Evolutionary conservation across 2,888 invertebrate genomes (phyloP).

Genomic region (Meliscaeva auricollis): DNA sequence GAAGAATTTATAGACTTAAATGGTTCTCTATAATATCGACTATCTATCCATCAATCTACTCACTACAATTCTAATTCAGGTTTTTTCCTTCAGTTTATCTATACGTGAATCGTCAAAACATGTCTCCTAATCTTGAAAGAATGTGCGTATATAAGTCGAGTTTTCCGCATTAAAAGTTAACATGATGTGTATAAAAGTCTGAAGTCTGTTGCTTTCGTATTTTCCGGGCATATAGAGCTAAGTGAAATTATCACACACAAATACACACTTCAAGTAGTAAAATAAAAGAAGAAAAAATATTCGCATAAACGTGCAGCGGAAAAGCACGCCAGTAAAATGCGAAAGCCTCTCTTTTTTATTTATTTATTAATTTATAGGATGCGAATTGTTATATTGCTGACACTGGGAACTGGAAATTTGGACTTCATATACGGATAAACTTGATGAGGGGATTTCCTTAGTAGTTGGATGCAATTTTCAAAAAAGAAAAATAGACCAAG

Average conservation of each 20-base stretch:
- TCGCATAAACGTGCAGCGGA: background rate
- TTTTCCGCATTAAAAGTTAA: slow-evolving; percentile 23
- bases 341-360: background rate
- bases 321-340: background rate
- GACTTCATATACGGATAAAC: slow-evolving; percentile 10
- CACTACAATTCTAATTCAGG: slow-evolving; percentile 13
- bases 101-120: background rate
- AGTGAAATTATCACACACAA: slow-evolving; percentile 24
- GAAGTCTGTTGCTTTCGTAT: background rate
- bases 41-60: slow-evolving; percentile 28
- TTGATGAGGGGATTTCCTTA: slow-evolving; percentile 16
- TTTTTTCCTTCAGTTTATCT: slow-evolving; percentile 9
- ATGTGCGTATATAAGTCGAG: background rate
- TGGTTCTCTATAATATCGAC: background rate
- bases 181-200: background rate
- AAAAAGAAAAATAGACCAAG: background rate
- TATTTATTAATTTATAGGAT: slow-evolving; percentile 29
- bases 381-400: slow-evolving; percentile 27
- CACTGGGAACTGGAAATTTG: slow-evolving; percentile 10
- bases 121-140: slow-evolving; percentile 23
- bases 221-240: slow-evolving; percentile 2
- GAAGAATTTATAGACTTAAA: slow-evolving; percentile 27
- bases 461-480: background rate
- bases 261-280: background rate
- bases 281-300: background rate